phyloP scores from a whole-genome alignment of 2,797 vertebrate genomes.

The Acipenser ruthenus region DNA sequence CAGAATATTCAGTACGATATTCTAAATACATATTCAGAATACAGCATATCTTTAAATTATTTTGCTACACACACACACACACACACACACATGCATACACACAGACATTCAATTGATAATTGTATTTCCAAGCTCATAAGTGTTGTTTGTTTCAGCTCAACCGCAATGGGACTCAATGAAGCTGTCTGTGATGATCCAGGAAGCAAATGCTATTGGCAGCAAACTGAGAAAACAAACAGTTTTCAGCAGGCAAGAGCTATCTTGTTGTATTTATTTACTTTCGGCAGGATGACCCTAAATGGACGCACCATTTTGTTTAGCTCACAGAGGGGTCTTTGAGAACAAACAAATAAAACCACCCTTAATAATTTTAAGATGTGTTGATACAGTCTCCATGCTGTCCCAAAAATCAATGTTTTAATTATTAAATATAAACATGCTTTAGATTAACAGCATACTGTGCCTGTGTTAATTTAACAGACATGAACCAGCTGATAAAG shows the following conservation, averaged over 20 bases:
- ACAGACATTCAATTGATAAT: too few species aligned
- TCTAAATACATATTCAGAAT: conserved; percentile 13
- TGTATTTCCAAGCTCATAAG: too few species aligned
- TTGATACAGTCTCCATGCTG: too few species aligned
- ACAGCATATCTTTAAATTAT: not conserved
- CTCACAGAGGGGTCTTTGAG: too few species aligned
- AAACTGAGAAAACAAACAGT: conserved; percentile 69
- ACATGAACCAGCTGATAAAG: conserved; percentile 55
- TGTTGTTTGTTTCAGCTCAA: conserved; percentile 43
- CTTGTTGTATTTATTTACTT: not conserved
- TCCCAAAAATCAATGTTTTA: too few species aligned
- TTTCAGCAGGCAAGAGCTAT: conserved; percentile 67
- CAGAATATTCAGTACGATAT: not conserved
- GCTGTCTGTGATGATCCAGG: conserved; percentile 88
- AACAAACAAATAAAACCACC: not conserved
- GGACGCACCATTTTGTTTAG: not conserved
- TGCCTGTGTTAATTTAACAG: conserved; percentile 40
- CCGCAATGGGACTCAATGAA: conserved; percentile 85
- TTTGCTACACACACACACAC: too few species aligned
- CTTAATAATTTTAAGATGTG: not conserved
- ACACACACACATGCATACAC: too few species aligned
- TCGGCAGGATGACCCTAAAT: not conserved
- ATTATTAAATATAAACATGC: too few species aligned
- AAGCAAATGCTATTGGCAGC: conserved; percentile 82
- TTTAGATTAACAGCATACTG: not conserved